Evolutionary conservation across 2,888 invertebrate genomes (phyloP), one percentile per base, ranked within the genome.

Genomic region (Bedellia somnulentella): DNA sequence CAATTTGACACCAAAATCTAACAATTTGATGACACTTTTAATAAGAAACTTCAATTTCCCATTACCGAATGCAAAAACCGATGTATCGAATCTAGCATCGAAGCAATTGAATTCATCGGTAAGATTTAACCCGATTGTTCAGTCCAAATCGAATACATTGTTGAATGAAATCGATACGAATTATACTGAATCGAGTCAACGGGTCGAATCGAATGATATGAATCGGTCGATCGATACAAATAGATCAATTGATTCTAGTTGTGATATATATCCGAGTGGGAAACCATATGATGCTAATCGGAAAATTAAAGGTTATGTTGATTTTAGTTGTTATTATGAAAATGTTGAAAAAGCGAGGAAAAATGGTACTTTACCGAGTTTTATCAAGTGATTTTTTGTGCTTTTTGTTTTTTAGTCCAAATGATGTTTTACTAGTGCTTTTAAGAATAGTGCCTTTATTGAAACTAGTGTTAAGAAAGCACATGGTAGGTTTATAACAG

Each of bases 1-100:
- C 30, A 78, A 68, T 27, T 48, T 71, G 24, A 73, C 68, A 1
- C 79, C 71, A 1, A 78, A 79, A 43, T 83, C 85, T 24, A 79
- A 90, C 18, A 91, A 90, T 10, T 93, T 93, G 45, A 89, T 93
- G 49, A 91, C 93, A 0, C 68, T 95, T 12, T 55, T 94, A 0
- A 85, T 95, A 31, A 77, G 93, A 24, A 93, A 93, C 55, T 93
- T 94, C 45, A 91, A 89, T 49, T 91, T 85, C 47, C 80, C 86
- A 1, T 61, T 91, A 12, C 84, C 87, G 0, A 80, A 84, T 39
- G 80, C 81, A 0, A 41, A 50, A 8, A 47, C 45, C 1, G 13
- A 10, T n/a, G 41, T 44, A 25, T 43, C 40, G 8, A 33, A 30
- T 30, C 34, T 35, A n/a, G 32, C 23, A 3, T 43, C 42, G 0